Conservation (phyloP, 2,888 invertebrate genomes). For the Hipparchia sbordonii region DNA sequence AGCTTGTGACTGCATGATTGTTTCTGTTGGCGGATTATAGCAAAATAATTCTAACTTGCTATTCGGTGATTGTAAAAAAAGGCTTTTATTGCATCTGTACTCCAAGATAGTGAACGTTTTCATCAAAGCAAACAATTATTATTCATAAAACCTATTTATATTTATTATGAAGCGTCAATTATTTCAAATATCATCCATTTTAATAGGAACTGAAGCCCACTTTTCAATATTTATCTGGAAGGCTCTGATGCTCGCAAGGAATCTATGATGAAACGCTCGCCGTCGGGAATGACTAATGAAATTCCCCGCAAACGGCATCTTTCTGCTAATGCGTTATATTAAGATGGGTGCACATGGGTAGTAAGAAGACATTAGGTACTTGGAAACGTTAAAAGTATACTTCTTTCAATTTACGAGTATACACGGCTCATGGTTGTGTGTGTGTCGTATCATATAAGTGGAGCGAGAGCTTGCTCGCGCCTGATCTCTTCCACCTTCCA, state of each 20-base stretch:
- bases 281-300: conserved; percentile 64
- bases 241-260: conserved; percentile 44
- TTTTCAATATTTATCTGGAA: conserved; percentile 35
- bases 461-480: too few species aligned
- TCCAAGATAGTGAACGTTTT: too few species aligned
- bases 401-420: too few species aligned
- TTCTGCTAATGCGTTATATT: conserved; percentile 56
- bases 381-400: background rate
- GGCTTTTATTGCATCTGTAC: too few species aligned
- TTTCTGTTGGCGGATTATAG: too few species aligned
- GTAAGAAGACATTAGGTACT: background rate
- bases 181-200: conserved; percentile 13
- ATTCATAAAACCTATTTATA: background rate
- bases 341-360: conserved; percentile 14
- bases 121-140: too few species aligned
- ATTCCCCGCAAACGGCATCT: conserved; percentile 61
- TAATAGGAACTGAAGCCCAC: conserved; percentile 26
- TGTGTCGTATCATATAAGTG: too few species aligned
- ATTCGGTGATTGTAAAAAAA: too few species aligned
- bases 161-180: background rate
- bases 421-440: too few species aligned
- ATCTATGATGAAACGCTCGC: conserved; percentile 60
- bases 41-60: too few species aligned
- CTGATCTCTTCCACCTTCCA: too few species aligned
- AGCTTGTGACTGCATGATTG: too few species aligned